These are phyloP conservation scores for Acanthopleura granulata DNA, from an alignment of 2,888 invertebrate genomes.

Conservation along the genomic window DNA sequence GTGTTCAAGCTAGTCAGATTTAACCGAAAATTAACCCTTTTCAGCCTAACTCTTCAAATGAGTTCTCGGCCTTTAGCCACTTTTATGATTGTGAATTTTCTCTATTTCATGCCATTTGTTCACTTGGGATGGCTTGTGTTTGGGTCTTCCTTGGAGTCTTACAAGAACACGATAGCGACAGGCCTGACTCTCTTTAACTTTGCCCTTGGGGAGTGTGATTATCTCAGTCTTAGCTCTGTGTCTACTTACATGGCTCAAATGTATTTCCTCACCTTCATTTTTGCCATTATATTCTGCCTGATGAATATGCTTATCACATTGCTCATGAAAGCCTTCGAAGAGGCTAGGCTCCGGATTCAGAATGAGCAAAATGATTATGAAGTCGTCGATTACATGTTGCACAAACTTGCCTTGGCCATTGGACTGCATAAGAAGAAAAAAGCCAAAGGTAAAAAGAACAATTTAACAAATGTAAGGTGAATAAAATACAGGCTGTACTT, in stretches of 20 bases:
- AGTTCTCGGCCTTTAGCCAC: constrained; percentile 31
- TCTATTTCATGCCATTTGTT: constrained; percentile 39
- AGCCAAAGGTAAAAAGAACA: not conserved
- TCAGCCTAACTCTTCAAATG: constrained; percentile 34
- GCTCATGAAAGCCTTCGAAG: not conserved
- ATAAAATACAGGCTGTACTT: no score
- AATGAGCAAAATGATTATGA: constrained; percentile 11
- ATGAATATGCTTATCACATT: constrained; percentile 9
- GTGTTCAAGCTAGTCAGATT: constrained; percentile 44
- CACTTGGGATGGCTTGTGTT: constrained; percentile 37
- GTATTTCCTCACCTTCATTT: constrained; percentile 6
- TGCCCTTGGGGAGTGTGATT: constrained; percentile 42
- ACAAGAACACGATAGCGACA: constrained; percentile 29
- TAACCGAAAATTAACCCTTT: constrained; percentile 39
- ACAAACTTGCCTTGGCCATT: not conserved
- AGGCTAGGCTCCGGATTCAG: not conserved
- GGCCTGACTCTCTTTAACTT: constrained; percentile 40
- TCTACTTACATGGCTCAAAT: constrained; percentile 35
- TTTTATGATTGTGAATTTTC: constrained; percentile 31
- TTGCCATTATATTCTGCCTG: not conserved
- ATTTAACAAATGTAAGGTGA: no score
- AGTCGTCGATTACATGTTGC: constrained; percentile 5
- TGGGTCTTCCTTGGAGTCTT: constrained; percentile 35
- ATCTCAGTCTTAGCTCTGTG: constrained; percentile 30
- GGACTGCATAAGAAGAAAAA: not conserved